Base-by-base conservation (phyloP, 2,113 vertebrate genomes). In the Cryptotis parvus region DNA sequence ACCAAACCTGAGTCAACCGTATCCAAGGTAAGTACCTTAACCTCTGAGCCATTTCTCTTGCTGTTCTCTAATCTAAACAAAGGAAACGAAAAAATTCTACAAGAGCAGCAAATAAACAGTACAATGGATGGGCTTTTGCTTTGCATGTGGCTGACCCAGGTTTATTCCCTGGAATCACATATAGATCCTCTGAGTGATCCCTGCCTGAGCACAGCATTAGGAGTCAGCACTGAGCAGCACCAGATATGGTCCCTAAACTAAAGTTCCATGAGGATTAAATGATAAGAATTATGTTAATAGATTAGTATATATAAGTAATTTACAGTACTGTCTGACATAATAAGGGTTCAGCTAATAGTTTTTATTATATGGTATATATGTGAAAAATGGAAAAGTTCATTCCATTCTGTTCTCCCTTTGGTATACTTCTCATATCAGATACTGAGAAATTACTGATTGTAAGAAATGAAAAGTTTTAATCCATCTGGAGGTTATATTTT, bases 401-500 rank as follows among this genome's bases (percentile, higher is more conserved):
- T 78, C 18, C 22, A 84, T 84, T 84, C 77, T 83, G 65, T 84
- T 65, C 31, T 12, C 69, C n/a, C 31, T 94, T 70, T 82, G 27
- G 18, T 81, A 78, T 12, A 65, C 26, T 65, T 65, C 55, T 58
- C 45, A 49, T 24, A 4, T 58, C 5, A 58, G 43, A 77, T 8
- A 43, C 66, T 85, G 88, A 94, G 74, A 89, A 76, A 4, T 58
- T 94, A 43, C 73, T 68, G 78, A 83, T 63, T 87, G 33, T 45
- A 66, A 95, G 35, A 37, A 96, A 82, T 74, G 22, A 70, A 91
- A 94, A 85, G 12, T 18, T 37, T 91, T 91, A 65, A 86, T 68
- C 69, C 76, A 55, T 69, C 33, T n/a, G 79, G 66, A 35, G 35
- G 84, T 94, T 91, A 78, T 6, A 75, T 63, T 91, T 92, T 11